These are phyloP conservation scores for Asteroscopus sphinx DNA, from an alignment of 2,888 invertebrate genomes.

Conservation along the genomic window DNA sequence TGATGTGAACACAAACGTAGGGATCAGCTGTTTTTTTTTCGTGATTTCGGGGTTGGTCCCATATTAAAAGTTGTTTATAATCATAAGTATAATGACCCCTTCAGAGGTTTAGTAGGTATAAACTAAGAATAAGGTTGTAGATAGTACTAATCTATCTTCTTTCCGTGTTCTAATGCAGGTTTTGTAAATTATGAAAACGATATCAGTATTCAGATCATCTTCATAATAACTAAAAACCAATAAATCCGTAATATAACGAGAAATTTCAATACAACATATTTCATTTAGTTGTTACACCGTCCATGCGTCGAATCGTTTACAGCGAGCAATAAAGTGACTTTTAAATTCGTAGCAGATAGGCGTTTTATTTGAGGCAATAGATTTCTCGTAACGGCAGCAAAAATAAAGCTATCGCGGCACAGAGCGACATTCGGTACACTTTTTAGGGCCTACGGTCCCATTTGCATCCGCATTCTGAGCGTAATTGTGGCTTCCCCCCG, in stretches of 20 bases:
- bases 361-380: slow-evolving; percentile 86
- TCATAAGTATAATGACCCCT: too few relatives aligned
- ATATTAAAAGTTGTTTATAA: too few relatives aligned
- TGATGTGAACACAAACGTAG: too few relatives aligned
- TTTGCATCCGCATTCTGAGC: slow-evolving; percentile 86
- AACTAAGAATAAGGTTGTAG: too few relatives aligned
- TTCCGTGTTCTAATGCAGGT: slow-evolving; percentile 6
- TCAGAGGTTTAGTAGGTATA: too few relatives aligned
- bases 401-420: slow-evolving; percentile 83
- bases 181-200: slow-evolving; percentile 13
- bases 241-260: slow-evolving; percentile 56
- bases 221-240: slow-evolving; percentile 13
- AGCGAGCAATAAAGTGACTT: slow-evolving; percentile 77
- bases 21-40: too few relatives aligned
- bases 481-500: slow-evolving; percentile 85
- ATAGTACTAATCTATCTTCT: background rate
- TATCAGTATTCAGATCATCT: too few relatives aligned
- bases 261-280: slow-evolving; percentile 58
- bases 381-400: slow-evolving; percentile 84
- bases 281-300: slow-evolving; percentile 62
- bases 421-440: slow-evolving; percentile 77
- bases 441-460: slow-evolving; percentile 83
- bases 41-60: too few relatives aligned
- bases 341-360: slow-evolving; percentile 83
- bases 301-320: slow-evolving; percentile 67